These are phyloP conservation scores for Camponotus fellah DNA, from an alignment of 2,888 invertebrate genomes.

Conservation along the genomic window DNA sequence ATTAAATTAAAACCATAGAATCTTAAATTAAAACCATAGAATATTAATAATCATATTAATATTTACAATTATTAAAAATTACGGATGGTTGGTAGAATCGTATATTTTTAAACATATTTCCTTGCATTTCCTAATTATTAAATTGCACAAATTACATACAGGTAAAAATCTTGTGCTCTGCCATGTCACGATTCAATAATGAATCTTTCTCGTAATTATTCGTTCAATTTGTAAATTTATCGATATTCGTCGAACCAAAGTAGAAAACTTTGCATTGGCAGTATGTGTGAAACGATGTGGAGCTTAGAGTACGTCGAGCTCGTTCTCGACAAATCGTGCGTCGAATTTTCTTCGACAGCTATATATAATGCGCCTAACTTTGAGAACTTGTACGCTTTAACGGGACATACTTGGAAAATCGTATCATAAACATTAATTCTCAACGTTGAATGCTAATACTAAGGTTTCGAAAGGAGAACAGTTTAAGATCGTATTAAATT, in stretches of 20 bases:
- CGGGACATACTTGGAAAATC: conserved; percentile 59
- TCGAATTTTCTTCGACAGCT: conserved; percentile 63
- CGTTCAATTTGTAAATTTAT: conserved; percentile 49
- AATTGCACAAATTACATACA: background rate
- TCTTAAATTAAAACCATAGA: too few species aligned
- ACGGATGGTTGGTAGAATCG: too few species aligned
- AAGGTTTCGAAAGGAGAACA: background rate
- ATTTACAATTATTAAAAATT: background rate
- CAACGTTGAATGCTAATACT: conserved; percentile 39
- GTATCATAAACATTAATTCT: conserved; percentile 70
- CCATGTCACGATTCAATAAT: background rate
- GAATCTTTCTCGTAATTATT: background rate
- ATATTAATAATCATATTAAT: conserved; percentile 11
- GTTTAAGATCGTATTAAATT: conserved; percentile 43
- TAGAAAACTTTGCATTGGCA: conserved; percentile 19
- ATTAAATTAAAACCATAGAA: too few species aligned
- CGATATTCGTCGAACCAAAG: conserved; percentile 55
- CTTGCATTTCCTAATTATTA: background rate
- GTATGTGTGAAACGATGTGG: conserved; percentile 31
- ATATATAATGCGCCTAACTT: conserved; percentile 53
- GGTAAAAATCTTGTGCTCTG: background rate
- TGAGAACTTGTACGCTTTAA: conserved; percentile 9
- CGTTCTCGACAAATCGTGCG: conserved; percentile 62
- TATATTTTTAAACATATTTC: background rate
- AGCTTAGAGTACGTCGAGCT: conserved; percentile 33